Evolutionary conservation across 2,113 vertebrate species (phyloP).

Genomic region (Lamprologus sp.): DNA sequence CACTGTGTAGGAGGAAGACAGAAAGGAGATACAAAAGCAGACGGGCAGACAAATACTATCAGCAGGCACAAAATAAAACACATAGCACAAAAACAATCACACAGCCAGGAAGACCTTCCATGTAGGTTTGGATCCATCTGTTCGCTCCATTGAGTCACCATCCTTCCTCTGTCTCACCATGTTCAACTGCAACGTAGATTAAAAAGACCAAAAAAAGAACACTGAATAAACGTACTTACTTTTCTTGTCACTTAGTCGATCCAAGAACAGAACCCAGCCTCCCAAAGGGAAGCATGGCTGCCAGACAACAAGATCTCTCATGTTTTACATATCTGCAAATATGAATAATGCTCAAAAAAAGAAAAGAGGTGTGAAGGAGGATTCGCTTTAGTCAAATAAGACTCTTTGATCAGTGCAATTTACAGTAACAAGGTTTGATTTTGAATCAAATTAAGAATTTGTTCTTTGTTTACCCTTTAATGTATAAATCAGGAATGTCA

Average conservation of each 20-base stretch:
- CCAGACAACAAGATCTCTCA: not conserved
- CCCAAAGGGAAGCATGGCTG: not conserved
- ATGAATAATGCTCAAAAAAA: not conserved
- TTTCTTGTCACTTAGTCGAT: not conserved
- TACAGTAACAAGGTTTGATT: not conserved
- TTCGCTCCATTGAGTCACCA: constrained; percentile 63
- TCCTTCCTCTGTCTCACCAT: constrained; percentile 71
- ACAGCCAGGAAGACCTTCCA: constrained; percentile 72
- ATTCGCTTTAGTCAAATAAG: not conserved
- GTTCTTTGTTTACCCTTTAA: not conserved
- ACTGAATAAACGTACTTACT: not conserved
- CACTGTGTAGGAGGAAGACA: not conserved
- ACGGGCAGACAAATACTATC: not conserved
- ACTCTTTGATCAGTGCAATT: not conserved
- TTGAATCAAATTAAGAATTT: not conserved
- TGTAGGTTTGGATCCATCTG: constrained; percentile 70
- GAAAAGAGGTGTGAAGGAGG: not conserved
- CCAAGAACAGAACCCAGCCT: not conserved
- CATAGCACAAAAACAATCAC: constrained; percentile 43
- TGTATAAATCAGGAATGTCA: not conserved
- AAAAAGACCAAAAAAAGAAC: not conserved
- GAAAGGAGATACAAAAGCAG: not conserved
- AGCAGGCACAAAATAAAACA: constrained; percentile 6
- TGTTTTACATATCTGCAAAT: constrained; percentile 3
- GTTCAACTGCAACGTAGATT: constrained; percentile 59